A percentile compares a stretch with the other conserved stretches of the same genome.
These are phyloP conservation scores for Eretmochelys imbricata DNA, from an alignment of 2,113 vertebrate species.

Conservation along the genomic window DNA sequence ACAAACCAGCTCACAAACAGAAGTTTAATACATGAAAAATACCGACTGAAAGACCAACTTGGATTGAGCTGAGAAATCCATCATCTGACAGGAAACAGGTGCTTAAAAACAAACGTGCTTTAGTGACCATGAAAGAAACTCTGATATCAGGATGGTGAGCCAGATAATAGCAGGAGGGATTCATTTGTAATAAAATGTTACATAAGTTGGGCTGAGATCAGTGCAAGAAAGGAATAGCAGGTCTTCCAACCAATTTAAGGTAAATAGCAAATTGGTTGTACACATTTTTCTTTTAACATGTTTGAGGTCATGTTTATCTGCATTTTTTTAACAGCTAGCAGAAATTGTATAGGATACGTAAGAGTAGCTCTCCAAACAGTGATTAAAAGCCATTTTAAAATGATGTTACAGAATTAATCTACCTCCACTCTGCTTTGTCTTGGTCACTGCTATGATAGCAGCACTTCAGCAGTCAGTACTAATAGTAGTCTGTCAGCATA, in stretches of 20 bases:
- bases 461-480: too few relatives aligned
- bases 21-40: background rate
- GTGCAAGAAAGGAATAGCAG: background rate
- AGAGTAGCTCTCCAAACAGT: background rate
- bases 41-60: background rate
- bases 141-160: background rate
- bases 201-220: background rate
- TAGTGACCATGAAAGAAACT: background rate
- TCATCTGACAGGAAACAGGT: background rate
- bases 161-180: background rate
- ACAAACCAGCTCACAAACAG: background rate
- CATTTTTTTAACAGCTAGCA: background rate
- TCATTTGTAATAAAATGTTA: background rate
- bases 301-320: background rate
- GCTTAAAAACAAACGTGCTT: background rate
- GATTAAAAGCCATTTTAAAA: too few relatives aligned
- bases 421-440: too few relatives aligned
- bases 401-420: too few relatives aligned
- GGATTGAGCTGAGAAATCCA: background rate
- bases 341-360: background rate
- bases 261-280: background rate
- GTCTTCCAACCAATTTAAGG: background rate
- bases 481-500: too few relatives aligned
- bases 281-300: background rate
- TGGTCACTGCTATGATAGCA: too few relatives aligned